Percentiles rank a stretch among this genome's conserved stretches.
These are phyloP conservation scores for Malacoraja senta DNA, from an alignment of 2,797 vertebrate genomes.

Conservation along the genomic window DNA sequence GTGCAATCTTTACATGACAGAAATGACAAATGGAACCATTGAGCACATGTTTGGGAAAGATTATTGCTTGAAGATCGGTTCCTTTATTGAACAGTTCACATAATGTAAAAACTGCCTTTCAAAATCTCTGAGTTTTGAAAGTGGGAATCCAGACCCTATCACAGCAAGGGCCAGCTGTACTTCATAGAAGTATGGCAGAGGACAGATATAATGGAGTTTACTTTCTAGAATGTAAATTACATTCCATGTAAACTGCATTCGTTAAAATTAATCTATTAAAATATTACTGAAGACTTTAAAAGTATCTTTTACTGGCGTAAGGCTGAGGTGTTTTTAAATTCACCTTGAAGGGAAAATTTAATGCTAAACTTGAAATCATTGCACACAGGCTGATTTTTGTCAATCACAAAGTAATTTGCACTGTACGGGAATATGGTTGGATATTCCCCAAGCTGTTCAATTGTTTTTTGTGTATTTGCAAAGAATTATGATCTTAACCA, in stretches of 20 bases:
- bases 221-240: no score
- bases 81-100: neutral
- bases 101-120: neutral
- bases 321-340: neutral
- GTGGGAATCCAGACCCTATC: neutral
- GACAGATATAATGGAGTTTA: neutral
- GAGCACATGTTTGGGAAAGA: neutral
- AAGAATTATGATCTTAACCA: neutral
- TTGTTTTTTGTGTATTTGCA: neutral
- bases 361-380: neutral
- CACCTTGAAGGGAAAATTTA: neutral
- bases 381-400: neutral
- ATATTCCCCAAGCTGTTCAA: no score
- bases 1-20: neutral
- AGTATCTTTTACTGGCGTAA: neutral
- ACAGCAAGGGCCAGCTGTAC: no score
- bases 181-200: neutral
- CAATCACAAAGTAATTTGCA: neutral
- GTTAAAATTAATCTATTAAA: no score
- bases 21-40: neutral
- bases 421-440: neutral
- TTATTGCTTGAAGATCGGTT: neutral
- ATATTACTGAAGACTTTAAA: neutral
- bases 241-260: no score
- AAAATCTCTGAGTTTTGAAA: neutral